Base-by-base conservation (phyloP, 2,797 vertebrate species). In the Premnoplex brunnescens region DNA sequence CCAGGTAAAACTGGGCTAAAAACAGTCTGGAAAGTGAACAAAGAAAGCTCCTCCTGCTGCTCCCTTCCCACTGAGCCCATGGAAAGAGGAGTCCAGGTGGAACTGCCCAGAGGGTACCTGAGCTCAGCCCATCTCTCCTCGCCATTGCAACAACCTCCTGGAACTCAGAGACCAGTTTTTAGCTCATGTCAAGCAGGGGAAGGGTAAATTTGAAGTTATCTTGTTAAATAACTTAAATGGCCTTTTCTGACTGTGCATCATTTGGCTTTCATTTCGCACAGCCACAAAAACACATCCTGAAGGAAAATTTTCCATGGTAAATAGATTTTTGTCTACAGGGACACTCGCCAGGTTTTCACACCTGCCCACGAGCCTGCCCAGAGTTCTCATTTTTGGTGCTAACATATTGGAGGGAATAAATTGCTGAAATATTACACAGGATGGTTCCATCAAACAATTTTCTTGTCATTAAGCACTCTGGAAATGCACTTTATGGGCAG, bases 401-500 rank as follows among this genome's bases (percentile, higher is more conserved):
- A 83, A 92, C 68, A 93, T 66, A 39, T 17, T 56, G 77, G 37
- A 83, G 2, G 59, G 93, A 93, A 90, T 77, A 90, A 96, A 89
- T 93, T 93, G 88, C 76, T 85, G 74, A 84, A 97, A 94, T 95
- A 86, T 98, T 97, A 95, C 87, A 58, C 63, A 17, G 74, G 85
- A 93, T 94, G 95, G 91, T 55, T 94, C 95, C 91, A 97, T 97
- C 96, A 94, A 97, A 92, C 84, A 96, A 97, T 96, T 97, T 97
- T 96, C 92, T 87, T 96, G 94, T 93, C 94, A 95, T 95, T 78
- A 84, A 97, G 85, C 52, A 91, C 84, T 93, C 92, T 24, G 64
- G 86, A 95, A 97, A 96, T 94, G 94, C 43, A 80, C 54, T 93
- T 97, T 97, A 96, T 79, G 95, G 96, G 73, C 80, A 96, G 72